Base-by-base conservation (phyloP, 1,140 invertebrate genomes). In the Drosophila mauritiana region DNA sequence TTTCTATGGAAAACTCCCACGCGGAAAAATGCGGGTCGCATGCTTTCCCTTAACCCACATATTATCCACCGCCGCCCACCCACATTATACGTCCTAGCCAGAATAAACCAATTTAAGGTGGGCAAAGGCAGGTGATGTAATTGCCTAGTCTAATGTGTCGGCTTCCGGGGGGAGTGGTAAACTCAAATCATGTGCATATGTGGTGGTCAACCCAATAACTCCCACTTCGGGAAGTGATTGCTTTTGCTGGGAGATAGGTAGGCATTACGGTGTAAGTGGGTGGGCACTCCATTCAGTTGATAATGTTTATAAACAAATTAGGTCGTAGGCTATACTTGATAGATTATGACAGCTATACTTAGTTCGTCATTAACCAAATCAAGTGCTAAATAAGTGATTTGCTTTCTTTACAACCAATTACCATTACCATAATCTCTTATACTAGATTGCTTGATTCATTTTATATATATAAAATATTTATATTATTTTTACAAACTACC, bases 81-180 rank as follows among this genome's bases (percentile, higher is more conserved):
- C 1, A 37, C 36, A 8, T 31, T 7, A 7, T 31, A 31, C 31
- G 8, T 39, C 37, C 31, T 27, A 54, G 22, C 48, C 54, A 55
- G 75, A 75, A 56, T 75, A 75, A 76, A 76, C 68, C 70, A 73
- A 52, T 58, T 15, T 8, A 40, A 36, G 20, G 51, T 13, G 6
- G 68, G 22, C 58, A 10, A 58, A 1, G 53, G 52, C n/a, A 56
- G 42, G 48, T 56, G 49, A 53, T 20, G 72, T 59, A 75, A 76
- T 76, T 76, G 73, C 73, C 61, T 49, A 68, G 48, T 42, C 61
- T 76, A 76, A 75, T 76, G 62, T 76, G 68, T 15, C 8, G 51
- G 52, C n/a, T 15, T 15, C 17, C 17, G n/a, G 2, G 13, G 13
- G 36, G 42, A 39, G 15, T 15, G 40, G 27, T 15, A 49, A 20